Base-by-base conservation (phyloP, 1,140 invertebrate genomes). In the Harpegnathos saltator region DNA sequence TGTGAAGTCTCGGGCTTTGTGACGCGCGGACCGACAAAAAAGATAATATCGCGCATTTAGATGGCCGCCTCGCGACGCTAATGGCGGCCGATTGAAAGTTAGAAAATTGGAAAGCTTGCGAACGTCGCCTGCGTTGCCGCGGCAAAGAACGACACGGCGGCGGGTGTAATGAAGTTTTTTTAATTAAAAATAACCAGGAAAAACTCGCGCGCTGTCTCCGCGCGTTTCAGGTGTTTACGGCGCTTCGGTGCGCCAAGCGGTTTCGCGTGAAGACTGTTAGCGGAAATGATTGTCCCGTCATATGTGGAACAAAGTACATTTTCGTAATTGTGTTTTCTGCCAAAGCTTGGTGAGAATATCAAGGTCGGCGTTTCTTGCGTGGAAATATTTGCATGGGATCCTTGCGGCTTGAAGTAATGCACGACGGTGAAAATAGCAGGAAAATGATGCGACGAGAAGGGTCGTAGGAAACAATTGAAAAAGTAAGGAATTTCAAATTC, bases 81-180 rank as follows among this genome's bases (percentile, higher is more conserved):
- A 77, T 54, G 48, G 33, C 59, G 17, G n/a, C 3, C 48, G 48
- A 77, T 77, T 77, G 74, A 66, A 77, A 66, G n/a, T 61, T 17
- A 52, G 61, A 77, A 77, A 65, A 54, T 77, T 66, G 48, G n/a
- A n/a, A 22, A 52, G 19, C 11, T 33, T 15, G 29, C 24, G 22
- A 22, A 48, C 11, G 48, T 66, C 22, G 2, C n/a, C n/a, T n/a
- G n/a, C n/a, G n/a, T 22, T 52, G 29, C 33, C 44, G 48, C 48
- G 62, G 62, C 33, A 56, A 52, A 33, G 38, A 22, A 75, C 26
- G 26, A 59, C 33, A 19, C 12, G n/a, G n/a, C 11, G 5, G 61
- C 26, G 19, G 1, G 29, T 33, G 29, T 33, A 33, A 33, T 5
- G 11, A 33, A 38, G 29, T 33, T 33, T 66, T 33, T 66, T 74